A percentile compares a stretch with the other conserved stretches of the same genome.
These are phyloP conservation scores for Lophius piscatorius DNA, from an alignment of 2,113 vertebrate genomes.

Conservation along the genomic window DNA sequence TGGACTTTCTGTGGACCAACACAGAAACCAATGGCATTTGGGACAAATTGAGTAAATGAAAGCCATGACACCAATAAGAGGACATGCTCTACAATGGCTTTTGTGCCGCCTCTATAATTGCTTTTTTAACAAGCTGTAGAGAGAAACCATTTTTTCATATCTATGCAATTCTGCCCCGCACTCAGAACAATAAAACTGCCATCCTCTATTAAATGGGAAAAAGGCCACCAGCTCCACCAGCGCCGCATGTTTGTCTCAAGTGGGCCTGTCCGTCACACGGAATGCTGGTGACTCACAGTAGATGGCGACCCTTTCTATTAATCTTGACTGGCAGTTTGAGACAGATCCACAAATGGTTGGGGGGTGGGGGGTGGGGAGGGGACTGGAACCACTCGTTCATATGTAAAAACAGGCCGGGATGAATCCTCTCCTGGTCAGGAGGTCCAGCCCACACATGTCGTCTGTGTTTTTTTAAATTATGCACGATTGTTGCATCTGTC, in stretches of 20 bases:
- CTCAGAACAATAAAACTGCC: conserved; percentile 78
- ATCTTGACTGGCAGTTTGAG: conserved; percentile 71
- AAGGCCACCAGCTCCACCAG: conserved; percentile 58
- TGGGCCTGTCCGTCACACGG: conserved; percentile 70
- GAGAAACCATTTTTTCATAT: conserved; percentile 78
- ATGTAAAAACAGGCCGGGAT: conserved; percentile 38
- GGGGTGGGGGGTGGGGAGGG: no score
- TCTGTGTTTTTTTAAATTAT: conserved; percentile 27
- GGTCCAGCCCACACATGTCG: conserved; percentile 40
- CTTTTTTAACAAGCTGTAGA: conserved; percentile 80
- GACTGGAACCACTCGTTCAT: conserved; percentile 46
- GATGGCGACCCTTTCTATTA: conserved; percentile 71
- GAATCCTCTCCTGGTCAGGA: conserved; percentile 28
- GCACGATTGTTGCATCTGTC: conserved; percentile 30
- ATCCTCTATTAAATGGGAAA: conserved; percentile 74
- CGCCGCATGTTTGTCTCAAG: conserved; percentile 63
- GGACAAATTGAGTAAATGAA: conserved; percentile 81
- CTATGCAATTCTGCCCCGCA: conserved; percentile 75
- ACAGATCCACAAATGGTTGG: conserved; percentile 46
- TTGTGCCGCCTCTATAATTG: conserved; percentile 80
- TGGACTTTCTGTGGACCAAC: not conserved
- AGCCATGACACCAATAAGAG: conserved; percentile 81
- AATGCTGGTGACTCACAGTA: conserved; percentile 66
- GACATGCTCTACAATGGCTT: conserved; percentile 77
- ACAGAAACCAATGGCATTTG: conserved; percentile 69